Conservation (phyloP, 92 coral and sea anemone genomes). For the Epizoanthus illoricatus region DNA sequence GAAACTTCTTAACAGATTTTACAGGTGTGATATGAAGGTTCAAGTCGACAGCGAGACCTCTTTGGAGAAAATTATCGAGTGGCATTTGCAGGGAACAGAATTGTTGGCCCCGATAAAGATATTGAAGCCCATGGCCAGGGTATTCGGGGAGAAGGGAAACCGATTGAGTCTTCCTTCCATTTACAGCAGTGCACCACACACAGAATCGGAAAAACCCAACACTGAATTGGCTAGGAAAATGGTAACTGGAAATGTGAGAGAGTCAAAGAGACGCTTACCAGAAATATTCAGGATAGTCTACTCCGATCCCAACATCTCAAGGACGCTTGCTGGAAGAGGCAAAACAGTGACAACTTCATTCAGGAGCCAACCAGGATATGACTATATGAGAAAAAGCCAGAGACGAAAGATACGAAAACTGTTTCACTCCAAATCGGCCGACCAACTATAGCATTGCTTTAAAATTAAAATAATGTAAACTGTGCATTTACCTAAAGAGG, state of each 20-base stretch:
- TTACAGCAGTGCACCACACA: neutral
- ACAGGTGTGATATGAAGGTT: slow-evolving; percentile 17
- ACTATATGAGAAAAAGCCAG: neutral
- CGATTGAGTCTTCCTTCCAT: neutral
- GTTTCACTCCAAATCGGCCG: neutral
- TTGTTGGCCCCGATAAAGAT: neutral
- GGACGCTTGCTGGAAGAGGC: neutral
- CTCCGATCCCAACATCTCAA: neutral
- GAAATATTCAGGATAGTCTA: slow-evolving; percentile 7
- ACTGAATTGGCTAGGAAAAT: neutral
- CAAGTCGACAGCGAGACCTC: neutral
- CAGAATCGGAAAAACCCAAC: neutral
- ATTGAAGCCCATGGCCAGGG: slow-evolving; percentile 1
- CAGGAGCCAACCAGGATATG: neutral
- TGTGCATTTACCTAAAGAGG: too few species aligned
- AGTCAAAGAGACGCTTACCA: neutral
- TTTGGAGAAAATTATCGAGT: slow-evolving; percentile 18
- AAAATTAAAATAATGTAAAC: too few species aligned
- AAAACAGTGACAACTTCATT: neutral
- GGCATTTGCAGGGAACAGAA: slow-evolving; percentile 20
- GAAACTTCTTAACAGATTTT: slow-evolving; percentile 17
- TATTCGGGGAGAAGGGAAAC: neutral
- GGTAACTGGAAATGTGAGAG: too few species aligned
- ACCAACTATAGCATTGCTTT: too few species aligned
- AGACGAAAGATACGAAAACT: neutral